Evolutionary conservation across 2,888 invertebrate genomes (phyloP).

Genomic region (Ornithoptera alexandrae): DNA sequence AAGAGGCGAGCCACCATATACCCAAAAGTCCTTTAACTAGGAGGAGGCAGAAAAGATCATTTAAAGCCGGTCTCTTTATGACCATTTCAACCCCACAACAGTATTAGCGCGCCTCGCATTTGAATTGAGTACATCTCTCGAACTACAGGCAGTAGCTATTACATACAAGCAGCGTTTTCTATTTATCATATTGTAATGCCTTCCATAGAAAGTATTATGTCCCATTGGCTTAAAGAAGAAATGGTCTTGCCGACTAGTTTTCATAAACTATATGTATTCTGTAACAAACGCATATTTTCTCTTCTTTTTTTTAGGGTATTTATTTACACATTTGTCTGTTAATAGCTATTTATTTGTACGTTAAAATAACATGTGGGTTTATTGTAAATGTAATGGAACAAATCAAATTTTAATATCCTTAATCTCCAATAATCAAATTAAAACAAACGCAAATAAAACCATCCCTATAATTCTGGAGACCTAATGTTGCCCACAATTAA

Average conservation of each 20-base stretch:
- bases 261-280: slow-evolving; percentile 49
- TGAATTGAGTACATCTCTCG: slow-evolving; percentile 73
- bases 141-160: slow-evolving; percentile 71
- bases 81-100: slow-evolving; percentile 57
- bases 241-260: slow-evolving; percentile 52
- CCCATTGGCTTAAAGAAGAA: slow-evolving; percentile 55
- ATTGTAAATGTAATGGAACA: neutral
- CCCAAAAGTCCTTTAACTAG: slow-evolving; percentile 34
- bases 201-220: slow-evolving; percentile 45
- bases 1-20: slow-evolving; percentile 38
- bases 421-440: neutral
- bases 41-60: slow-evolving; percentile 46
- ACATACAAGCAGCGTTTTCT: slow-evolving; percentile 74
- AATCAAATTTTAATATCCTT: neutral
- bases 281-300: slow-evolving; percentile 39
- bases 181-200: slow-evolving; percentile 72
- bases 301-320: slow-evolving; percentile 43
- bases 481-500: slow-evolving; percentile 57
- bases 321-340: slow-evolving; percentile 30
- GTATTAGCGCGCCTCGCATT: slow-evolving; percentile 70
- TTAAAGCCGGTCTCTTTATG: slow-evolving; percentile 53
- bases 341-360: neutral
- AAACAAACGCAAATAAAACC: slow-evolving; percentile 42
- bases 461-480: slow-evolving; percentile 50
- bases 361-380: neutral